These are phyloP conservation scores for Caradrina kadenii DNA, from an alignment of 2,888 invertebrate species.

Conservation along the genomic window DNA sequence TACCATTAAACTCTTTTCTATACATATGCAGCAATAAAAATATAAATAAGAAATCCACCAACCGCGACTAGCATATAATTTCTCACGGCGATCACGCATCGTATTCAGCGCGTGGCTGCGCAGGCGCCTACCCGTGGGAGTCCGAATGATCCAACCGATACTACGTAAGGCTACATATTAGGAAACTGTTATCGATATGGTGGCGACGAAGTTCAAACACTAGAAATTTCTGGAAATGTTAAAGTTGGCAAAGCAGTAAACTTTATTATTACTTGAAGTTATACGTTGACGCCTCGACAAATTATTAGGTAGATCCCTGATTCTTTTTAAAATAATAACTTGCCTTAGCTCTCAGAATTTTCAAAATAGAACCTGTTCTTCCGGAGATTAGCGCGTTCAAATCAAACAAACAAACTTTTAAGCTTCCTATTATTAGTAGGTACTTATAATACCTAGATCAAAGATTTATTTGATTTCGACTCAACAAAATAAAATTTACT, in stretches of 20 bases:
- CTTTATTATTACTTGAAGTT: background rate
- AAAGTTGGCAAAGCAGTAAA: constrained; percentile 9
- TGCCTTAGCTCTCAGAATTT: too few relatives aligned
- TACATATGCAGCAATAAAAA: constrained; percentile 47
- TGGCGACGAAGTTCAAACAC: constrained; percentile 41
- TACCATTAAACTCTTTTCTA: constrained; percentile 30
- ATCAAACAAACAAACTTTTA: too few relatives aligned
- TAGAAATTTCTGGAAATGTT: constrained; percentile 40
- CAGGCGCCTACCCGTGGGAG: constrained; percentile 79
- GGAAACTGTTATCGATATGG: constrained; percentile 68
- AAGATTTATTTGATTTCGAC: background rate
- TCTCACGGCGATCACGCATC: constrained; percentile 87
- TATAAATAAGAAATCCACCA: constrained; percentile 77
- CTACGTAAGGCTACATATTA: constrained; percentile 60
- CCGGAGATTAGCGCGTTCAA: too few relatives aligned
- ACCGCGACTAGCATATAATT: constrained; percentile 81
- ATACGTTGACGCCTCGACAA: background rate
- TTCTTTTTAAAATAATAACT: too few relatives aligned
- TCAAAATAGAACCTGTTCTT: too few relatives aligned
- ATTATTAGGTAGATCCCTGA: background rate
- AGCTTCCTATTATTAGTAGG: too few relatives aligned
- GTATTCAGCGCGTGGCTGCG: constrained; percentile 71
- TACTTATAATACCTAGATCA: too few relatives aligned
- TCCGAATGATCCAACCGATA: constrained; percentile 54
- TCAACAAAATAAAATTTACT: background rate